A percentile compares a stretch with the other conserved stretches of the same genome.
phyloP scores from a whole-genome alignment of 2,797 vertebrate genomes.

The Myotis planiceps region DNA sequence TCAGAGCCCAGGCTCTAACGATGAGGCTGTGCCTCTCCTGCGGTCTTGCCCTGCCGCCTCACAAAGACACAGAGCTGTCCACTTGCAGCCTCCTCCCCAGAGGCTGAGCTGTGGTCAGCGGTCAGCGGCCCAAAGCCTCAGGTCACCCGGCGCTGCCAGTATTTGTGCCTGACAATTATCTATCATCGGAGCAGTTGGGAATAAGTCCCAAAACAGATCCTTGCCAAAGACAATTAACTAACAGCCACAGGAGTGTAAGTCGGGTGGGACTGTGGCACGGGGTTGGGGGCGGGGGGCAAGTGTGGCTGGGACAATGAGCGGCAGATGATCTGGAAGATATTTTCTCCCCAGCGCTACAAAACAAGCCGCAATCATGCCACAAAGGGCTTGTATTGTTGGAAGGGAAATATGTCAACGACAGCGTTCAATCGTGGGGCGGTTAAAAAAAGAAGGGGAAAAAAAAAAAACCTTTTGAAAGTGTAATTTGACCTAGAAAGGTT shows the following conservation, averaged over 20 bases:
- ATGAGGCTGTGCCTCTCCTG: background rate
- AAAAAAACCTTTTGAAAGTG: slow-evolving; percentile 80
- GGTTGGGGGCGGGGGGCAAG: background rate
- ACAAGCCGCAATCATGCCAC: slow-evolving; percentile 73
- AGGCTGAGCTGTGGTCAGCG: background rate
- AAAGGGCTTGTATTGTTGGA: slow-evolving; percentile 60
- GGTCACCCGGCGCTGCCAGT: background rate
- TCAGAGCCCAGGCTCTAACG: fast-evolving
- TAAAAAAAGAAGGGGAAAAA: background rate
- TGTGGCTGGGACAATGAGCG: slow-evolving; percentile 49
- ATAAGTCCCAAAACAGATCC: slow-evolving; percentile 56
- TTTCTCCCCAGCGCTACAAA: slow-evolving; percentile 60
- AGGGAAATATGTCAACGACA: slow-evolving; percentile 78
- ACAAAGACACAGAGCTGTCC: background rate
- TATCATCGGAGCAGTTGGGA: slow-evolving; percentile 25
- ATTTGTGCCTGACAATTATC: slow-evolving; percentile 40
- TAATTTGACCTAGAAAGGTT: slow-evolving; percentile 86
- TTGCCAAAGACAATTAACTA: slow-evolving; percentile 68
- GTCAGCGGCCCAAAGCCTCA: background rate
- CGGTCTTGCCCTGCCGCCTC: fast-evolving
- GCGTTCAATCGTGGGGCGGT: slow-evolving; percentile 52
- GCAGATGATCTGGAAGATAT: slow-evolving; percentile 48
- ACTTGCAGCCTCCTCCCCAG: background rate
- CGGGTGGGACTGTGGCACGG: background rate
- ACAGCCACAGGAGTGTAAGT: slow-evolving; percentile 26